Evolutionary conservation across 2,888 invertebrate species (phyloP).

Genomic region (Morpho helenor): DNA sequence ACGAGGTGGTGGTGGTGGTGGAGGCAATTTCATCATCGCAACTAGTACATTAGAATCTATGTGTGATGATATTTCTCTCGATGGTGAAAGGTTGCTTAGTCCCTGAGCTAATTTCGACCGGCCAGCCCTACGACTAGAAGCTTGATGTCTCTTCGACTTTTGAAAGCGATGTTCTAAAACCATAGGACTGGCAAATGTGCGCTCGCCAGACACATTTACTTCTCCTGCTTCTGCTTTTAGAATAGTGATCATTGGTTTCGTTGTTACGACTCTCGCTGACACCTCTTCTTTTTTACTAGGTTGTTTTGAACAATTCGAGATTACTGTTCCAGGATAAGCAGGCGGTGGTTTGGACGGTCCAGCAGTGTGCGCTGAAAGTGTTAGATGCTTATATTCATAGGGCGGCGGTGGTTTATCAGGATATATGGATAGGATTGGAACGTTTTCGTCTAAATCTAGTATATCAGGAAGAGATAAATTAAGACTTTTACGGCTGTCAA

Average conservation of each 20-base stretch:
- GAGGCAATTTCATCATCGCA: slow-evolving; percentile 81
- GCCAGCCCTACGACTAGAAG: slow-evolving; percentile 80
- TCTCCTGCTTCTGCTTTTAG: slow-evolving; percentile 87
- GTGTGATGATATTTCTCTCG: slow-evolving; percentile 60
- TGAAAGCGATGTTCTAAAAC: slow-evolving; percentile 70
- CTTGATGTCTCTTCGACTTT: slow-evolving; percentile 70
- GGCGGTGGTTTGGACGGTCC: slow-evolving; percentile 80
- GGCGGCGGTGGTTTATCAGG: slow-evolving; percentile 83
- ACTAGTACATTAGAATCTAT: slow-evolving; percentile 75
- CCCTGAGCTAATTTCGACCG: slow-evolving; percentile 80
- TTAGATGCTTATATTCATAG: slow-evolving; percentile 82
- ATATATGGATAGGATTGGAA: slow-evolving; percentile 40
- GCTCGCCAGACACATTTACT: slow-evolving; percentile 81
- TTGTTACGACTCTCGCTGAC: slow-evolving; percentile 87
- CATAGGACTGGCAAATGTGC: slow-evolving; percentile 74
- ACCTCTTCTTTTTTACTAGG: slow-evolving; percentile 81
- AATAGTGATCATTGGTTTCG: slow-evolving; percentile 87
- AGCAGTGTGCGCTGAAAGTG: slow-evolving; percentile 54
- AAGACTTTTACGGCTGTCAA: slow-evolving; percentile 79
- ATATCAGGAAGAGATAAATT: slow-evolving; percentile 71
- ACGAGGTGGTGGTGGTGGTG: slow-evolving; percentile 77
- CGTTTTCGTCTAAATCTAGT: slow-evolving; percentile 54
- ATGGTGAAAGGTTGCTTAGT: slow-evolving; percentile 65
- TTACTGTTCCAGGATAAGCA: slow-evolving; percentile 79
- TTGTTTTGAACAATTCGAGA: slow-evolving; percentile 41